Evolutionary conservation across 2,797 vertebrate species (phyloP).

Genomic region (Crax fasciolata): DNA sequence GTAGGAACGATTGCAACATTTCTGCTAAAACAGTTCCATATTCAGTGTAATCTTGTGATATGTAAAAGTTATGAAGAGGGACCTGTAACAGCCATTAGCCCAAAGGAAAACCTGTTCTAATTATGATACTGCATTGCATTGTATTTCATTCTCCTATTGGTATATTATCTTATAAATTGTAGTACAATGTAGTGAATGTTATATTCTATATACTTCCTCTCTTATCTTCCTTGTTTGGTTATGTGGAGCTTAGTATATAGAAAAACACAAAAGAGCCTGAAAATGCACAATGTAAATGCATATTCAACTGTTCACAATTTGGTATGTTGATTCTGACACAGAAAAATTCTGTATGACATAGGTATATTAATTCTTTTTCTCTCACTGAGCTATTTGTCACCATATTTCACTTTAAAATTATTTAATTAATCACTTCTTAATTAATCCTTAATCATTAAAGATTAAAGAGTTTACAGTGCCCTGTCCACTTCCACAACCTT

Average conservation of each 20-base stretch:
- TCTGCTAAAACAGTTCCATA: conserved; percentile 79
- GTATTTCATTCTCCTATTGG: conserved; percentile 67
- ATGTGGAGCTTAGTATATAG: neutral
- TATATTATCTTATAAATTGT: conserved; percentile 54
- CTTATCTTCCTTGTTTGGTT: neutral
- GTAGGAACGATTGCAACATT: conserved; percentile 68
- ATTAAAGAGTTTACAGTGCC: neutral
- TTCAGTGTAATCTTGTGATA: conserved; percentile 63
- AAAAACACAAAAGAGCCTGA: neutral
- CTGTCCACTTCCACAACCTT: conserved; percentile 19
- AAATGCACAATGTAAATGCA: conserved; percentile 8
- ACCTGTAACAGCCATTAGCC: conserved; percentile 65
- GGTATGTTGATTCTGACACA: neutral
- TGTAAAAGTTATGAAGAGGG: conserved; percentile 73
- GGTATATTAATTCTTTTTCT: neutral
- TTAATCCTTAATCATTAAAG: neutral
- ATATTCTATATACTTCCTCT: neutral
- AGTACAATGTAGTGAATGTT: neutral
- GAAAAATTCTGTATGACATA: neutral
- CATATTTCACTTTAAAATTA: neutral
- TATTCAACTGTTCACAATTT: neutral
- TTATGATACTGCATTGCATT: conserved; percentile 56
- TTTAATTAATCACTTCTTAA: neutral
- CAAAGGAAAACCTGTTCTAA: conserved; percentile 64
- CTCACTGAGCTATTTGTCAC: conserved; percentile 6